Evolutionary conservation across 2,888 invertebrate species (phyloP).

Genomic region (Dasypolia templi): DNA sequence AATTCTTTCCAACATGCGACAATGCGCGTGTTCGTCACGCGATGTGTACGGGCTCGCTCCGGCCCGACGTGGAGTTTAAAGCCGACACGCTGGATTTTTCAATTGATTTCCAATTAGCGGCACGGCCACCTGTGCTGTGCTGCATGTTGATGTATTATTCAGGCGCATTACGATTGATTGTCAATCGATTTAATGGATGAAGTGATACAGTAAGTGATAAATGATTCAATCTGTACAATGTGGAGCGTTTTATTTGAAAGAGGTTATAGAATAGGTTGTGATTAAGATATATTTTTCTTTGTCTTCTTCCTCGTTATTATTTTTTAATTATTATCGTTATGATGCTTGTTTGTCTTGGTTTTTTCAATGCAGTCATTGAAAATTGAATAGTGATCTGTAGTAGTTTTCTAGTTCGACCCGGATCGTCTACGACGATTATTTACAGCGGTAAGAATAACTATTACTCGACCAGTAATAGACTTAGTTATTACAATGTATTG

Average conservation of each 20-base stretch:
- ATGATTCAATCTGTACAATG: constrained; percentile 39
- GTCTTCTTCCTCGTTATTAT: background rate
- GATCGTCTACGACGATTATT: background rate
- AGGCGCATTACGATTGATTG: constrained; percentile 42
- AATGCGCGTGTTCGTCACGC: constrained; percentile 54
- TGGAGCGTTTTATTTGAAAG: background rate
- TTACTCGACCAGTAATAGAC: background rate
- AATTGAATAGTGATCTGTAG: background rate
- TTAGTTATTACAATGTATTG: background rate
- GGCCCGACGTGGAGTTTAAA: constrained; percentile 2
- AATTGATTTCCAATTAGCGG: constrained; percentile 61
- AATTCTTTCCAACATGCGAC: too few relatives aligned
- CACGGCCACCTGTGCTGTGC: constrained; percentile 44
- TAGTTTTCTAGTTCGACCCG: background rate
- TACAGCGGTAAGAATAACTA: background rate
- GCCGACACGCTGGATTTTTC: constrained; percentile 41
- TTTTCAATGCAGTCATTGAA: background rate
- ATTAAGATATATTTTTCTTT: background rate
- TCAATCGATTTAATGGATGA: constrained; percentile 40
- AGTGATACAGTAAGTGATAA: constrained; percentile 44
- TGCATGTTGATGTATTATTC: constrained; percentile 50
- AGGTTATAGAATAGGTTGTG: background rate
- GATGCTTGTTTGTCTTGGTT: background rate
- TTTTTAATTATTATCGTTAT: background rate
- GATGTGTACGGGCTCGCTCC: constrained; percentile 27